phyloP scores from a whole-genome alignment of 2,113 vertebrate species.

The Alces alces region DNA sequence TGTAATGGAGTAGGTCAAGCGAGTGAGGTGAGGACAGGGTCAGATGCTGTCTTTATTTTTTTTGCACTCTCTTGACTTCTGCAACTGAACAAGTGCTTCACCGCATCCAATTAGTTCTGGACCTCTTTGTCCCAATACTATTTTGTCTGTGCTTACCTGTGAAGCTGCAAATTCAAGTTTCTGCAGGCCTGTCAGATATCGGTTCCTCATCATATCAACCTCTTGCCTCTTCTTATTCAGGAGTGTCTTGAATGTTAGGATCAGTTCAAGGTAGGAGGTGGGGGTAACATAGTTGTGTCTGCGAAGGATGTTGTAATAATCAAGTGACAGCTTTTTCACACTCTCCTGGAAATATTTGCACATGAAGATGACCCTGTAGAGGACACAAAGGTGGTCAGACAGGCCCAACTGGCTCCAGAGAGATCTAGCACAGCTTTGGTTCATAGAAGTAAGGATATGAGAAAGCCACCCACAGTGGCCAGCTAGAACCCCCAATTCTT shows the following conservation, averaged over 20 bases:
- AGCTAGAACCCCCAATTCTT: neutral
- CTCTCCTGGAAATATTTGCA: conserved; percentile 93
- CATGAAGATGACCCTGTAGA: conserved; percentile 89
- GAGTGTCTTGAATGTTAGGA: conserved; percentile 92
- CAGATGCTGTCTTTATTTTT: neutral
- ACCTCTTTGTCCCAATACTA: neutral
- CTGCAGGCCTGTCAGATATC: conserved; percentile 89
- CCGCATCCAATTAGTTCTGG: accelerated
- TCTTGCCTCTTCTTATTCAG: conserved; percentile 88
- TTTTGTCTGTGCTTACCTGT: conserved; percentile 80
- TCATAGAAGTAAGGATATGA: neutral
- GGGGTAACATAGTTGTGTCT: conserved; percentile 95
- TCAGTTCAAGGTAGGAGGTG: conserved; percentile 93
- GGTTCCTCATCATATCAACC: conserved; percentile 85
- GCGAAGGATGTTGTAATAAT: conserved; percentile 83
- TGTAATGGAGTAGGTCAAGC: neutral
- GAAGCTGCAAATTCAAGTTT: conserved; percentile 93
- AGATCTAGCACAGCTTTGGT: neutral
- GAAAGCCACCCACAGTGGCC: neutral
- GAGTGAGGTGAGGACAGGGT: neutral
- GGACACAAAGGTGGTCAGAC: neutral
- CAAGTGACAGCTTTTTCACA: conserved; percentile 83
- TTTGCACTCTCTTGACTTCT: neutral
- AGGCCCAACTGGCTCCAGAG: neutral
- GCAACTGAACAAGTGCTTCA: neutral